These are phyloP conservation scores for Melipona quadrifasciata DNA, from an alignment of 1,140 invertebrate genomes.

Conservation along the genomic window DNA sequence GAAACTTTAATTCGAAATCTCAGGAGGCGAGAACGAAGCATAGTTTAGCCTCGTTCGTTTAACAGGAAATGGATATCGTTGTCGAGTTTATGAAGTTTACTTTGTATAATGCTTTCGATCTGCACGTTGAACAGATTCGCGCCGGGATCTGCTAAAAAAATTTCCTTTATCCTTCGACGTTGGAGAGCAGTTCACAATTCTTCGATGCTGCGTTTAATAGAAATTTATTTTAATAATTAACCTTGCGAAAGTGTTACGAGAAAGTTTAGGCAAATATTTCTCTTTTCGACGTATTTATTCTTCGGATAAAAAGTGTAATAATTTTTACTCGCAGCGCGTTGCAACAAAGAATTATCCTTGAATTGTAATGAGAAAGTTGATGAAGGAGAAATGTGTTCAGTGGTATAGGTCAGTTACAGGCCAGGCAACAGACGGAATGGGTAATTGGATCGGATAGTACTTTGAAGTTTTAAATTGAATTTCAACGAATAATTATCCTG, in stretches of 20 bases:
- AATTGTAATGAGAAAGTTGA: neutral
- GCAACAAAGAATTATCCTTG: neutral
- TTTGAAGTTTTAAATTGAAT: conserved; percentile 16
- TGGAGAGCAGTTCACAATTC: neutral
- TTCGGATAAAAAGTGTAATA: neutral
- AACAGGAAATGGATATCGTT: neutral
- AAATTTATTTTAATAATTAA: too few species aligned
- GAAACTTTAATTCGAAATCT: neutral
- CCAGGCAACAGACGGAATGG: neutral
- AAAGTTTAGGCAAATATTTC: neutral
- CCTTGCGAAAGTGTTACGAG: too few species aligned
- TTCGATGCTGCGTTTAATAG: neutral
- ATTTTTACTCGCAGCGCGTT: neutral
- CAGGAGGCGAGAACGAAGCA: neutral
- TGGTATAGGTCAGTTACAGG: neutral
- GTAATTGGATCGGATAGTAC: neutral
- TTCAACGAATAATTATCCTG: neutral
- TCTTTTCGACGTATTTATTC: neutral
- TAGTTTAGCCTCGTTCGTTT: neutral
- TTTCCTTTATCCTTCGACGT: neutral
- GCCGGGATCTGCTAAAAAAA: neutral
- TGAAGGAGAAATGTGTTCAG: neutral
- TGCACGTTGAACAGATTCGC: neutral
- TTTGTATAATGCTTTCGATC: neutral
- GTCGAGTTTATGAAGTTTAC: neutral